Percentiles rank a stretch among this genome's conserved stretches.
Conservation (phyloP, 2,888 invertebrate species). For the Octodonta nipae region DNA sequence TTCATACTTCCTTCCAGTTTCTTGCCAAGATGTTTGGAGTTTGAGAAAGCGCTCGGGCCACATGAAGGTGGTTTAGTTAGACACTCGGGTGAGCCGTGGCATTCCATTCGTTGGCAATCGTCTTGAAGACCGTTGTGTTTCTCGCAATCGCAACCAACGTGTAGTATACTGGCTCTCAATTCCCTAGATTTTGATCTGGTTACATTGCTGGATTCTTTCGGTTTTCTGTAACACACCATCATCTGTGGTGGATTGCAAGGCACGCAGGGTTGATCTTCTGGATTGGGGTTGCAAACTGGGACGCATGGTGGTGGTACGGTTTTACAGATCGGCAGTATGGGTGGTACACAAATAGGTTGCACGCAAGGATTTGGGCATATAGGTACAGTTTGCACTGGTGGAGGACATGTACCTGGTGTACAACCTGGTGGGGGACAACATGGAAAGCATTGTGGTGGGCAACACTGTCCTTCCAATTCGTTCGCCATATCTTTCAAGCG, state of each 20-base stretch:
- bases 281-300: conserved; percentile 38
- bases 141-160: conserved; percentile 44
- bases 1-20: no score
- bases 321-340: conserved; percentile 35
- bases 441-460: conserved; percentile 7
- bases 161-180: conserved; percentile 40
- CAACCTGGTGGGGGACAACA: conserved; percentile 8
- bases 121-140: conserved; percentile 46
- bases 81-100: conserved; percentile 38
- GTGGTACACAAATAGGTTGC: conserved; percentile 43
- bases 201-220: conserved; percentile 29
- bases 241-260: conserved; percentile 44
- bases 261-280: conserved; percentile 44
- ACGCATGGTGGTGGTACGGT: conserved; percentile 39
- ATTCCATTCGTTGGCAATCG: conserved; percentile 41
- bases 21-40: conserved; percentile 26
- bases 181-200: conserved; percentile 40
- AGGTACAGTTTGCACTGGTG: conserved; percentile 22
- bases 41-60: conserved; percentile 32
- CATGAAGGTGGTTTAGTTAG: no score
- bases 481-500: conserved; percentile 28
- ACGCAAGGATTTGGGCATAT: conserved; percentile 16
- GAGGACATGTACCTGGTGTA: conserved; percentile 12
- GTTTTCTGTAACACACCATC: conserved; percentile 39
- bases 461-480: conserved; percentile 22